Conservation (phyloP, 2,888 invertebrate species). For the Rhaphigaster nebulosa region DNA sequence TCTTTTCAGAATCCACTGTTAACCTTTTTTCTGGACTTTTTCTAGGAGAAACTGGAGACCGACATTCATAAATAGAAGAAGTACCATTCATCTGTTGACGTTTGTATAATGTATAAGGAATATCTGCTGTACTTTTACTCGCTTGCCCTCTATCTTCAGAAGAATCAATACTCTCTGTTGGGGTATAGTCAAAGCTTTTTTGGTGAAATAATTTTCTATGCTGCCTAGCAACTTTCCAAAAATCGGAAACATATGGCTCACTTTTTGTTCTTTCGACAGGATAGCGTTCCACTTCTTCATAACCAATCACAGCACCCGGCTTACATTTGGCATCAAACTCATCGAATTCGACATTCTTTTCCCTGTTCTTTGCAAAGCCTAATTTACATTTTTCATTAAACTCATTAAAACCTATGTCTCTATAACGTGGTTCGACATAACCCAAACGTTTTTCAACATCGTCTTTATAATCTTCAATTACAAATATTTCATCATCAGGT, state of each 20-base stretch:
- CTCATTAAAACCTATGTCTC: slow-evolving; percentile 66
- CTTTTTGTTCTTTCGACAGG: slow-evolving; percentile 79
- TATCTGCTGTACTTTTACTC: slow-evolving; percentile 78
- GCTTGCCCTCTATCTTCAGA: slow-evolving; percentile 74
- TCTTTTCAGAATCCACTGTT: slow-evolving; percentile 59
- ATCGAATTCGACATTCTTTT: slow-evolving; percentile 64
- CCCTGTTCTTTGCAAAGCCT: slow-evolving; percentile 65
- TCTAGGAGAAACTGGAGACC: slow-evolving; percentile 65
- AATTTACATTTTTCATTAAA: slow-evolving; percentile 67
- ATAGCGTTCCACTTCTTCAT: slow-evolving; percentile 68
- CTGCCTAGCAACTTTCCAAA: slow-evolving; percentile 70
- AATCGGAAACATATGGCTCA: slow-evolving; percentile 83
- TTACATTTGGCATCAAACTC: slow-evolving; percentile 66
- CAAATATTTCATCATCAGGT: slow-evolving; percentile 84
- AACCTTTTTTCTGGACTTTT: slow-evolving; percentile 62
- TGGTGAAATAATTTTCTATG: slow-evolving; percentile 72
- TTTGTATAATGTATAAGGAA: slow-evolving; percentile 88
- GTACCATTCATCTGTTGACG: slow-evolving; percentile 89
- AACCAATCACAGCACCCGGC: slow-evolving; percentile 65
- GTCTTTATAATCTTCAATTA: slow-evolving; percentile 78
- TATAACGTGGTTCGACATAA: slow-evolving; percentile 66
- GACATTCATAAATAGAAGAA: slow-evolving; percentile 70
- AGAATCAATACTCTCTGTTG: slow-evolving; percentile 72
- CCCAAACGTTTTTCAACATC: slow-evolving; percentile 65
- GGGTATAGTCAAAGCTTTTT: slow-evolving; percentile 68